Base-by-base conservation (phyloP, 2,888 invertebrate genomes). In the Cotesia congregata region DNA sequence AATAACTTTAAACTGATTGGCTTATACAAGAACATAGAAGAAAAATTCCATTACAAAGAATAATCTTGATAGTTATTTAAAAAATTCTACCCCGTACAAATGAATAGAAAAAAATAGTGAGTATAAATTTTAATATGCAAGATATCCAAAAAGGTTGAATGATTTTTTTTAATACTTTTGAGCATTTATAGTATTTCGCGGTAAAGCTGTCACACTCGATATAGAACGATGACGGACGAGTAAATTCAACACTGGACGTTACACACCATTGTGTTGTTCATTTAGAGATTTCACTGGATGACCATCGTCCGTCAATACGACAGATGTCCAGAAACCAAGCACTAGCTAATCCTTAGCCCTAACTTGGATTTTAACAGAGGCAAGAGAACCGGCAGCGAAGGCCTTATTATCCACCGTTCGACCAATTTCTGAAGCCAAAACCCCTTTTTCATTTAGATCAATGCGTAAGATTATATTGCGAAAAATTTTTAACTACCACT, bases 401-500 rank as follows among this genome's bases (percentile, higher is more conserved):
- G 79, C 76, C 82, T 87, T 83, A 87, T 87, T 88, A 88, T 88
- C 82, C 83, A 81, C 70, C 71, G 74, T 67, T 61, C 70, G 70
- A 50, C 68, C 60, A 71, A 74, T 74, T 30, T 65, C 67, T 81
- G 83, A 86, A 87, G 86, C 84, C 86, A 86, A 87, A 50, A 50
- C 50, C 50, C 86, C 88, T 89, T 86, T 85, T 87, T 84, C 83
- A 81, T 80, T 75, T 80, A 88, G 86, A 88, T 88, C 86, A 88
- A 88, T 88, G 84, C 87, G 87, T 80, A 88, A 89, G 89, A 89
- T 89, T 89, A 88, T 88, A 87, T 88, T 85, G 88, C 89, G 85
- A 87, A 89, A 86, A 86, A 82, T 83, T 84, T 81, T 82, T 61
- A 15, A 20, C 30, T 30, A 65, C 80, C 74, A 79, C 77, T 75